Conservation (phyloP, 1,140 invertebrate species). For the Drosophila ananassae region DNA sequence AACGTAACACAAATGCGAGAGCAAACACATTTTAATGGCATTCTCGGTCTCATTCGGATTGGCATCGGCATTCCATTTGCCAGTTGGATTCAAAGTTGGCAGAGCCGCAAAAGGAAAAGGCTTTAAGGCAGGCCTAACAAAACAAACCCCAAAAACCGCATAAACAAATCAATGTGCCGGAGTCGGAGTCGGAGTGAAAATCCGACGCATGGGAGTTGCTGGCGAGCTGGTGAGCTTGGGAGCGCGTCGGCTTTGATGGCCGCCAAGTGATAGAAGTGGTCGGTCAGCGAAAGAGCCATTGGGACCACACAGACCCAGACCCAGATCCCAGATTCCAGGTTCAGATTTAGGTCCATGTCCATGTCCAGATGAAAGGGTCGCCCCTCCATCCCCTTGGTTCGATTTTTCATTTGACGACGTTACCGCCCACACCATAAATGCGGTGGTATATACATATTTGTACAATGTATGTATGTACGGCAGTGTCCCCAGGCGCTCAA, state of each 20-base stretch:
- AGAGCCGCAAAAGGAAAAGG: conserved; percentile 38
- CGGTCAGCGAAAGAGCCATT: conserved; percentile 36
- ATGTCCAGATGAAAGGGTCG: conserved; percentile 53
- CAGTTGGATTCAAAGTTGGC: neutral
- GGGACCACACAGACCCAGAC: conserved; percentile 45
- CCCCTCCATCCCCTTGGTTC: conserved; percentile 30
- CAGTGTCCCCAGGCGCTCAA: conserved; percentile 61
- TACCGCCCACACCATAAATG: conserved; percentile 72
- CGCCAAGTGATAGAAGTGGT: conserved; percentile 74
- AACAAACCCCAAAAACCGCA: conserved; percentile 69
- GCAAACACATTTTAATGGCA: conserved; percentile 80
- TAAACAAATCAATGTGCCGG: conserved; percentile 72
- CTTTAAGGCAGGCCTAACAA: conserved; percentile 69
- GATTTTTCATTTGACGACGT: conserved; percentile 80
- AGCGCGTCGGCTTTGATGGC: conserved; percentile 63
- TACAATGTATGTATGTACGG: conserved; percentile 13
- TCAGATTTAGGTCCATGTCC: conserved; percentile 9
- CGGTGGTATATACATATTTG: conserved; percentile 12
- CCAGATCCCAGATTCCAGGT: neutral
- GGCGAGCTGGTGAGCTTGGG: conserved; percentile 1
- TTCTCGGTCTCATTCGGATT: conserved; percentile 29
- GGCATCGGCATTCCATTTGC: conserved; percentile 56
- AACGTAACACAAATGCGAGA: conserved; percentile 58
- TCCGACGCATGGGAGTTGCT: conserved; percentile 58
- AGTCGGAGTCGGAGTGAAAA: conserved; percentile 16